These are phyloP conservation scores for Gonioctena quinquepunctata DNA, from an alignment of 1,140 invertebrate species.

Conservation along the genomic window DNA sequence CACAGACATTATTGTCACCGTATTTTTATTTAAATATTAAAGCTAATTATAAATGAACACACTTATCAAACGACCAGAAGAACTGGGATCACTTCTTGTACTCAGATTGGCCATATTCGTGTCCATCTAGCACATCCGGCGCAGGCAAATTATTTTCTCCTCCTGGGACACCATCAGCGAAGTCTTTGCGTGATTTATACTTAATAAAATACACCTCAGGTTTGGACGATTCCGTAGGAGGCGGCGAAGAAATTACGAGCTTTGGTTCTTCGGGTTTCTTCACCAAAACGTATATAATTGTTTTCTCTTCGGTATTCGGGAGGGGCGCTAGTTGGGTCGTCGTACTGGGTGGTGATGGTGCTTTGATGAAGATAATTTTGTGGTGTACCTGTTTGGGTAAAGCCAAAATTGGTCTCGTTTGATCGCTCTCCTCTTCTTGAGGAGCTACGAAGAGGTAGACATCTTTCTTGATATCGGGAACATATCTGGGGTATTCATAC, in stretches of 20 bases:
- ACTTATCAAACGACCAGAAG: too few relatives aligned
- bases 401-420: conserved; percentile 52
- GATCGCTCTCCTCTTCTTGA: conserved; percentile 67
- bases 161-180: conserved; percentile 36
- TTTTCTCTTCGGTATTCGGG: conserved; percentile 81
- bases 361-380: conserved; percentile 89
- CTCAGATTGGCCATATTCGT: too few relatives aligned
- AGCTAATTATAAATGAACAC: too few relatives aligned
- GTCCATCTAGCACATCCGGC: too few relatives aligned
- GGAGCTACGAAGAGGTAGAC: conserved; percentile 72
- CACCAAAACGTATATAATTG: conserved; percentile 83
- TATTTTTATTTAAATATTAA: too few relatives aligned
- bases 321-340: conserved; percentile 64
- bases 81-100: too few relatives aligned
- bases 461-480: conserved; percentile 67
- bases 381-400: conserved; percentile 78
- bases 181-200: conserved; percentile 77
- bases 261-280: conserved; percentile 83
- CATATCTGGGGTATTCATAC: neutral
- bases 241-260: conserved; percentile 72
- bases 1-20: too few relatives aligned
- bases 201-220: conserved; percentile 89
- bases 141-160: too few relatives aligned
- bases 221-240: conserved; percentile 79
- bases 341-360: conserved; percentile 74